These are phyloP conservation scores for Poeciliopsis presidionis DNA, from an alignment of 2,797 vertebrate genomes.

Conservation along the genomic window DNA sequence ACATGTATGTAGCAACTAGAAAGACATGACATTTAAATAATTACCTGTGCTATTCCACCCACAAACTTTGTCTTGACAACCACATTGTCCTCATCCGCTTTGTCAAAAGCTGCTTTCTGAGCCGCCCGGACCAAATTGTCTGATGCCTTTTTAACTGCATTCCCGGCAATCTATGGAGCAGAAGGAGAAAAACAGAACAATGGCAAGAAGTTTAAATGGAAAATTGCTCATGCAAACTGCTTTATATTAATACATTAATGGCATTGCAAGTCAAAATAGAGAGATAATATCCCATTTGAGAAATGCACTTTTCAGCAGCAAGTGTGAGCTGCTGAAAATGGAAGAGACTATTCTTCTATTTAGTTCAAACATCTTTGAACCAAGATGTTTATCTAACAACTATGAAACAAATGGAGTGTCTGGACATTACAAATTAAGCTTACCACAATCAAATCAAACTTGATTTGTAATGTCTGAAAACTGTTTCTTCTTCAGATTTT, in stretches of 20 bases:
- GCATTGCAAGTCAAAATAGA: neutral
- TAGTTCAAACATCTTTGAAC: neutral
- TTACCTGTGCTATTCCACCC: constrained; percentile 96
- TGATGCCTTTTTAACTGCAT: constrained; percentile 97
- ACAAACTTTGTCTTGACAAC: constrained; percentile 98
- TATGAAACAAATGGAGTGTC: neutral
- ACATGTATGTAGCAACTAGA: neutral
- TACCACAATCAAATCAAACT: neutral
- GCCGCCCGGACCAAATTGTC: constrained; percentile 96
- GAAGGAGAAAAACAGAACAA: constrained; percentile 7
- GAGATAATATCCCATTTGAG: neutral
- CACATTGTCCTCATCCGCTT: constrained; percentile 92
- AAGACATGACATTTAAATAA: constrained; percentile 15
- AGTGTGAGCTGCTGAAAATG: neutral
- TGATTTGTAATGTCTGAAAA: too few relatives aligned
- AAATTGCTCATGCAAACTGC: neutral
- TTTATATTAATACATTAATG: neutral
- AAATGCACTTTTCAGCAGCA: neutral
- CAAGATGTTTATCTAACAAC: neutral
- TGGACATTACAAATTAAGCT: neutral
- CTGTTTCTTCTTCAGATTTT: neutral
- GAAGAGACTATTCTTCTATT: neutral
- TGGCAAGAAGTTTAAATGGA: neutral
- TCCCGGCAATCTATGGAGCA: constrained; percentile 88
- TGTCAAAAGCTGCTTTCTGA: constrained; percentile 96